Base-by-base conservation (phyloP, 2,797 vertebrate species). In the Brachyalestes nurse region DNA sequence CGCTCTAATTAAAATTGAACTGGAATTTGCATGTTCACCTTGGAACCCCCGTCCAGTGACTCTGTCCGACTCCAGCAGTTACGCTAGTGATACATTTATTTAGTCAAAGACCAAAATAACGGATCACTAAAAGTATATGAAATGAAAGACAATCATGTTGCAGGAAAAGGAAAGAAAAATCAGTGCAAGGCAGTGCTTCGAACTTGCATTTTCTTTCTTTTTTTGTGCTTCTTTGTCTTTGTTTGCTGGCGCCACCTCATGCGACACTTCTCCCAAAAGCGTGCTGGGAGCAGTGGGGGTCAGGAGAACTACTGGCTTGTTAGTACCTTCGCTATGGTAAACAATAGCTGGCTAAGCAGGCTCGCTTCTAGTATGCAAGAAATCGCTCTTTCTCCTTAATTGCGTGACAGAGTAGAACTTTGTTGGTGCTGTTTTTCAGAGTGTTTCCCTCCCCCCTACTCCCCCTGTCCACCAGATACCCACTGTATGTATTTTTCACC, bases 261-360 rank as follows among this genome's bases (percentile, higher is more conserved):
- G 64, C 9, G 19, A n/a, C 38, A 66, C 40, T 66, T 45, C 38
- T 94, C 92, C 92, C 91, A 90, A 91, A 92, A 89, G 92, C 95
- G 90, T 86, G 94, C 94, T 94, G 82, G 93, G 92, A 93, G 94
- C 96, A 95, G 96, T 95, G 95, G 95, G 96, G 94, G 94, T 91
- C 93, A 94, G 94, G 93, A 93, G 95, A 95, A 94, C 94, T 90
- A 92, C 92, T 89, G 92, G 94, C 95, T 95, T 94, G 95, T 96
- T 96, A 95, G 95, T 94, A 93, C 94, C 92, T 77, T 85, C 74
- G 74, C 79, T 38, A 91, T 93, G 91, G 95, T 95, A 95, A 95
- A 95, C 94, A 94, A 95, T 96, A 84, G 82, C 76, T 78, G 81
- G 77, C 77, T 83, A 85, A 85, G 77, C 75, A 76, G 66, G 79